These are phyloP conservation scores for Sebastes diaconus DNA, from an alignment of 2,797 vertebrate genomes.

Conservation along the genomic window DNA sequence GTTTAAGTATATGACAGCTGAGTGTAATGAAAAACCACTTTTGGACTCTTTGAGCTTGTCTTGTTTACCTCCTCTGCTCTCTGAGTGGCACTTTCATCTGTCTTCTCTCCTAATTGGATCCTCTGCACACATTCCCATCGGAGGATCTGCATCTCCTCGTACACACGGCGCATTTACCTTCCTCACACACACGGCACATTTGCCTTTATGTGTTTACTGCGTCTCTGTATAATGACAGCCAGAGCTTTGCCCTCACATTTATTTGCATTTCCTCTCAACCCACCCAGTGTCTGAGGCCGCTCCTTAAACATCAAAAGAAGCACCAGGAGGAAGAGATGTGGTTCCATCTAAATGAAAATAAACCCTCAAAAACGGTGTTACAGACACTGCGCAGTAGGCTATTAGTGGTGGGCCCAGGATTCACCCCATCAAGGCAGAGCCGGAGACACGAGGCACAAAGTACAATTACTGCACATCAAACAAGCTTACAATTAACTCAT, in stretches of 20 bases:
- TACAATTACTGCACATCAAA: constrained; percentile 58
- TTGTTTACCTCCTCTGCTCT: constrained; percentile 84
- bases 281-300: constrained; percentile 70
- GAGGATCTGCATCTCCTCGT: constrained; percentile 78
- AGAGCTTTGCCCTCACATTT: constrained; percentile 77
- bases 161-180: constrained; percentile 68
- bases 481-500: constrained; percentile 39
- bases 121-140: constrained; percentile 79
- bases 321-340: constrained; percentile 68
- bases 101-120: constrained; percentile 86
- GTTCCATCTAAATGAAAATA: constrained; percentile 78
- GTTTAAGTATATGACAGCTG: constrained; percentile 72
- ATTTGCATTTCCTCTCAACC: constrained; percentile 81
- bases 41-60: constrained; percentile 81
- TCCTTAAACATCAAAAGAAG: constrained; percentile 76
- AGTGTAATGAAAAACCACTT: constrained; percentile 86
- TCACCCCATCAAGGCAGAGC: constrained; percentile 50
- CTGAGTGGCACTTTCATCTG: constrained; percentile 86
- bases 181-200: constrained; percentile 63
- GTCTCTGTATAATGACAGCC: constrained; percentile 79
- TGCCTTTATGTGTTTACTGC: constrained; percentile 78
- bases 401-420: constrained; percentile 61
- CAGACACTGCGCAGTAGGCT: constrained; percentile 64
- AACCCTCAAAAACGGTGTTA: constrained; percentile 72
- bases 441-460: constrained; percentile 27